Evolutionary conservation across 1,140 invertebrate genomes (phyloP), one percentile per base, ranked within the genome.

Genomic region (Nasonia longicornis): DNA sequence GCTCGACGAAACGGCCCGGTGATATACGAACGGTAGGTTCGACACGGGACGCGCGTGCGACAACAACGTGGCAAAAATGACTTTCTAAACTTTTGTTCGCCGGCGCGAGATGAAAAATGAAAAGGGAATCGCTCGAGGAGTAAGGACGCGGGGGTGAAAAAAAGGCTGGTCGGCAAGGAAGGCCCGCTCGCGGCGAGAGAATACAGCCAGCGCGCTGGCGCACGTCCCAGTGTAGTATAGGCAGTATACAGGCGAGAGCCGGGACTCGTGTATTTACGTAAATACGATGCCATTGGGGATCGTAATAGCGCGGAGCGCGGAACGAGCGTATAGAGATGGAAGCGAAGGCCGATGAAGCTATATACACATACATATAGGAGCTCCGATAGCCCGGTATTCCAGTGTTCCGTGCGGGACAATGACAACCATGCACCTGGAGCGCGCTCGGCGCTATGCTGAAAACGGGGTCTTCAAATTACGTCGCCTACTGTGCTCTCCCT

Each of bases 261-360:
- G 20, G 31, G 3, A 6, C 69, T 38, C 69, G 35, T 66, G 31
- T 42, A 45, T 64, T 75, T 77, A 66, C n/a, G 74, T 45, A 77
- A 77, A 77, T 66, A 77, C 74, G n/a, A n/a, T 64, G 35, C 35
- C 35, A 38, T 35, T 77, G 74, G 58, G 63, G 74, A 66, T 77
- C 29, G 74, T 66, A 67, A 42, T 11, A 42, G 11, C 8, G 63
- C 42, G 63, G 14, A 22, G 16, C 42, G n/a, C 45, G 26, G 26
- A 71, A 42, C 69, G 69, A 71, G 66, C 2, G 22, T 3, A 67
- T 0, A 31, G 66, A 26, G 66, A 58, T 26, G 20, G 16, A 20
- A 11, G 52, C 16, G 52, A 58, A 52, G 16, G 52, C 20, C 20
- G 20, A 20, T n/a, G 20, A 4, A 58, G 20, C 52, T n/a, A 6